These are phyloP conservation scores for Invenusta paracnida DNA, from an alignment of 2,888 invertebrate genomes.

Conservation along the genomic window DNA sequence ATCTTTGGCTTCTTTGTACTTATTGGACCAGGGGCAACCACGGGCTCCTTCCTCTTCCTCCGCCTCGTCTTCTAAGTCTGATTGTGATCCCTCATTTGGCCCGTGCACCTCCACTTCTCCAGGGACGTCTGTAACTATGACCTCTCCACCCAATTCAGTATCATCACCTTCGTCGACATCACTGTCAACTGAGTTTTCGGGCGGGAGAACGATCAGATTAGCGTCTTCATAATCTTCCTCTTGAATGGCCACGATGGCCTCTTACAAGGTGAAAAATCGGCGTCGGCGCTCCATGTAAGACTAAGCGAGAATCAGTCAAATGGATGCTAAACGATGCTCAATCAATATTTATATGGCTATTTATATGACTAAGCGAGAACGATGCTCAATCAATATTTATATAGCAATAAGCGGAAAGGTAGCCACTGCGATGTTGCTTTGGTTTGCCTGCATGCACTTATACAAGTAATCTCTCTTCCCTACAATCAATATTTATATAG, in stretches of 20 bases:
- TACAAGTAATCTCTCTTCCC: background rate
- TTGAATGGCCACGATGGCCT: background rate
- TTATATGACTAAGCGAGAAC: background rate
- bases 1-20: slow-evolving; percentile 31
- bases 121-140: background rate
- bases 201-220: slow-evolving; percentile 17
- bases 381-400: background rate
- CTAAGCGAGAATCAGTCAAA: slow-evolving; percentile 30
- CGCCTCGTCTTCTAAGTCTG: slow-evolving; percentile 22
- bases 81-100: slow-evolving; percentile 23
- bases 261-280: background rate
- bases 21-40: slow-evolving; percentile 26
- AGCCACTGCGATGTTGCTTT: background rate
- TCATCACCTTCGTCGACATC: slow-evolving; percentile 27
- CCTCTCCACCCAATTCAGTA: slow-evolving; percentile 12
- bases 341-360: background rate
- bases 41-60: slow-evolving; percentile 31
- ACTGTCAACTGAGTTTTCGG: slow-evolving; percentile 25
- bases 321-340: slow-evolving; percentile 6
- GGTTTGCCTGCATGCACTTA: background rate
- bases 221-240: background rate
- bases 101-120: slow-evolving; percentile 23
- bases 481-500: background rate
- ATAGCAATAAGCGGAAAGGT: slow-evolving; percentile 23
- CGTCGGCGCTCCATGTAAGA: slow-evolving; percentile 27